Evolutionary conservation across 2,113 vertebrate species (phyloP).

Genomic region (Callospermophilus lateralis): DNA sequence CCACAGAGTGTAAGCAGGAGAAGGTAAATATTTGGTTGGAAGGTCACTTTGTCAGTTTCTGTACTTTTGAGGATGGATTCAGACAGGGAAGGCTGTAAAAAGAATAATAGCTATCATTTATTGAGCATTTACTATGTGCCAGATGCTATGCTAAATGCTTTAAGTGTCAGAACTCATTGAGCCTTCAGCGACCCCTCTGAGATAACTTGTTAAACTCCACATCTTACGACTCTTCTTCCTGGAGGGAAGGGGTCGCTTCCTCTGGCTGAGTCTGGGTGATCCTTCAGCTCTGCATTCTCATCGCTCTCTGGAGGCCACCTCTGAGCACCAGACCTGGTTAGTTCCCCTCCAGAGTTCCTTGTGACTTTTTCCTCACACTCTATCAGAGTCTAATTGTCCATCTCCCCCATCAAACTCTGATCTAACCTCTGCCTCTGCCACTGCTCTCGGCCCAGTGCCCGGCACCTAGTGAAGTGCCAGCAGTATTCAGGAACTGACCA

Average conservation of each 20-base stretch:
- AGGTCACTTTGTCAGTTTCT: constrained; percentile 9
- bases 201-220: neutral
- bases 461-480: neutral
- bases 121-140: constrained; percentile 54
- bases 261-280: neutral
- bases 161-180: neutral
- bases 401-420: neutral
- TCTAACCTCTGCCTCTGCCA: neutral
- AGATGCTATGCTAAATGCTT: neutral
- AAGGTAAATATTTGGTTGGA: neutral
- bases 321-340: neutral
- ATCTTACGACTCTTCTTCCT: neutral
- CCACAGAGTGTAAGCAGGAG: neutral
- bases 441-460: neutral
- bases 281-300: neutral
- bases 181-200: neutral
- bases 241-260: neutral
- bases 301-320: neutral
- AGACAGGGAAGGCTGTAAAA: neutral
- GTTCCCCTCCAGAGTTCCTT: neutral
- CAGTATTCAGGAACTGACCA: neutral
- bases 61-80: neutral
- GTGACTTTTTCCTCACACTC: neutral
- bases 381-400: neutral
- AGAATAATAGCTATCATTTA: neutral